These are phyloP conservation scores for Blastobasis lacticolella DNA, from an alignment of 2,888 invertebrate genomes.

Conservation along the genomic window DNA sequence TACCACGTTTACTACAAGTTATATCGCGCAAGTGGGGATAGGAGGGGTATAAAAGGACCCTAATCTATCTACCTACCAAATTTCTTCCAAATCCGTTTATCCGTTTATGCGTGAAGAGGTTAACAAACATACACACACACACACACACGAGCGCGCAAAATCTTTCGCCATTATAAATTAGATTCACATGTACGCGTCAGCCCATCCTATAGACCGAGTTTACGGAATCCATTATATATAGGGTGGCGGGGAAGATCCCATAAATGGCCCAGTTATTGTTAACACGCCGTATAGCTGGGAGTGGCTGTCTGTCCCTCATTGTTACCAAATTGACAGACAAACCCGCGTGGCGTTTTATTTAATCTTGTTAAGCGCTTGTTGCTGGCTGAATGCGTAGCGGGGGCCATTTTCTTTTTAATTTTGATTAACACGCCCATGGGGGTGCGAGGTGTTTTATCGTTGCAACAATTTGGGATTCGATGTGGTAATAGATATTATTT, in stretches of 20 bases:
- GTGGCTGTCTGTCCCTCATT: background rate
- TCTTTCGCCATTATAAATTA: background rate
- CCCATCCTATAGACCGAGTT: too few species aligned
- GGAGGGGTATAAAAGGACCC: too few species aligned
- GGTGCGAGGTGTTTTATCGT: too few species aligned
- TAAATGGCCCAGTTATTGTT: conserved; percentile 9
- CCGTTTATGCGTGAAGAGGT: background rate
- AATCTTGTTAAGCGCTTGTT: background rate
- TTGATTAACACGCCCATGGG: too few species aligned
- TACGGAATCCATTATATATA: conserved; percentile 8
- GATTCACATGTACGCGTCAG: background rate
- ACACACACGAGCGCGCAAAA: background rate
- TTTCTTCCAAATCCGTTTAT: too few species aligned
- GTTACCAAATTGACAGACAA: conserved; percentile 1
- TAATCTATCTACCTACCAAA: too few species aligned
- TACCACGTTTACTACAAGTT: too few species aligned
- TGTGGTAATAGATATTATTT: too few species aligned
- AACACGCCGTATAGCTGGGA: background rate
- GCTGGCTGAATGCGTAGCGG: too few species aligned
- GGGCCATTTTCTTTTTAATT: too few species aligned
- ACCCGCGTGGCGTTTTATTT: background rate
- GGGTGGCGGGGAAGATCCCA: conserved; percentile 6
- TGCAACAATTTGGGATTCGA: too few species aligned
- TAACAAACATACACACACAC: background rate
- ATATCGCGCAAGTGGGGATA: too few species aligned